phyloP scores from a whole-genome alignment of 37 sponge, comb jelly and placozoan genomes.

The Haliclona indistincta region DNA sequence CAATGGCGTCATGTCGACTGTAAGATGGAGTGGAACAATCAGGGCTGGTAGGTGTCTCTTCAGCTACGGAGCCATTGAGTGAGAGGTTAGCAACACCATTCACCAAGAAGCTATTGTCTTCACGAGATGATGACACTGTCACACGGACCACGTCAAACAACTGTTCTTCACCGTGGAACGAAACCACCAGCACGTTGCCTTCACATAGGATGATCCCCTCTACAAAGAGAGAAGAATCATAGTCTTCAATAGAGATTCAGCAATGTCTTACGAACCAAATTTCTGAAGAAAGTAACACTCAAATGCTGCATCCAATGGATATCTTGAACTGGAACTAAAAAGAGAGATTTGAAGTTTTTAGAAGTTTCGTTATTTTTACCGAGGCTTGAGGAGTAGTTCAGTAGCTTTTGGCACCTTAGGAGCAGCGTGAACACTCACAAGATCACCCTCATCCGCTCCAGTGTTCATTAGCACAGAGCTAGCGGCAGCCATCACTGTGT shows the following conservation, averaged over 20 bases:
- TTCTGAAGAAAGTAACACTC: conserved; percentile 48
- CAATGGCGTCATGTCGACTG: not conserved
- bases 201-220: conserved; percentile 42
- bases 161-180: conserved; percentile 27
- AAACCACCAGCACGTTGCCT: conserved; percentile 27
- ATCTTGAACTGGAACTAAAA: not conserved
- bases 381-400: conserved; percentile 17
- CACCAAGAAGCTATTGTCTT: not conserved
- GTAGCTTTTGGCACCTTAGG: conserved; percentile 27
- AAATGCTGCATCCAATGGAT: conserved; percentile 47
- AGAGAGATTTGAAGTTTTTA: not conserved
- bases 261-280: conserved; percentile 18
- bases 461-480: conserved; percentile 4
- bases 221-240: not conserved
- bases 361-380: not conserved
- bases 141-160: conserved; percentile 15
- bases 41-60: not conserved
- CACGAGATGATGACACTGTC: too few species aligned
- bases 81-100: conserved; percentile 1
- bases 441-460: not conserved
- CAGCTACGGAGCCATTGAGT: not conserved
- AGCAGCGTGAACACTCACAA: not conserved
- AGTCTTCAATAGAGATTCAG: not conserved
- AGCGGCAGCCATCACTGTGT: conserved; percentile 30
- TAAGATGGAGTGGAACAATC: not conserved